Percentiles rank a stretch among this genome's conserved stretches.
Conservation (phyloP, 2,888 invertebrate species). For the Sipha maydis region DNA sequence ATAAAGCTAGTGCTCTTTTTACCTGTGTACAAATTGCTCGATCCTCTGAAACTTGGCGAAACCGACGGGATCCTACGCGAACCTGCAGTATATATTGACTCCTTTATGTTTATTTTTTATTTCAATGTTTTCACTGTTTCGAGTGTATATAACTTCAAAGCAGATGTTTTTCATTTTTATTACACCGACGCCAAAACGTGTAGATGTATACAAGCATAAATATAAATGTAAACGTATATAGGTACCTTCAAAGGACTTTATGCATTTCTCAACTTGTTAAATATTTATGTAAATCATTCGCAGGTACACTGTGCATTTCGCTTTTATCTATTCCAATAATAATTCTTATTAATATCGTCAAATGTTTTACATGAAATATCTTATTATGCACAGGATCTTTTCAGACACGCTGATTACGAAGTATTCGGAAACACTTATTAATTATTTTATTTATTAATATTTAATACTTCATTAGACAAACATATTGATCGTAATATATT, state of each 20-base stretch:
- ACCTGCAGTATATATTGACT: neutral
- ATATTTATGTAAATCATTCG: constrained; percentile 2
- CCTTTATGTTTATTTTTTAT: constrained; percentile 1
- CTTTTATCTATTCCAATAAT: neutral
- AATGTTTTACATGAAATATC: neutral
- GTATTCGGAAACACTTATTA: no score
- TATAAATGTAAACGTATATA: constrained; percentile 1
- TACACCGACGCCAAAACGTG: neutral
- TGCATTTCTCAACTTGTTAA: constrained; percentile 10
- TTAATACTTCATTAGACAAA: no score
- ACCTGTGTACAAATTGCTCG: constrained; percentile 1
- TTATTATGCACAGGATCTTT: neutral
- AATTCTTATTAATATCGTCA: neutral
- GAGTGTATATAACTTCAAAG: constrained; percentile 37
- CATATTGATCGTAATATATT: no score
- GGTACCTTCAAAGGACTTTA: neutral
- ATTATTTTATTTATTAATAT: no score
- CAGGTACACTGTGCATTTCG: neutral
- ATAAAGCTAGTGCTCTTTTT: neutral
- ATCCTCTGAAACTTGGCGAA: constrained; percentile 5
- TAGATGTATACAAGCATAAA: neutral
- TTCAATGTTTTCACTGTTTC: neutral
- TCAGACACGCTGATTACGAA: neutral
- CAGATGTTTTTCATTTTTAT: constrained; percentile 18
- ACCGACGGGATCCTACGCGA: neutral